These are phyloP conservation scores for Rhea americana DNA, from an alignment of 2,113 vertebrate species.

Conservation along the genomic window DNA sequence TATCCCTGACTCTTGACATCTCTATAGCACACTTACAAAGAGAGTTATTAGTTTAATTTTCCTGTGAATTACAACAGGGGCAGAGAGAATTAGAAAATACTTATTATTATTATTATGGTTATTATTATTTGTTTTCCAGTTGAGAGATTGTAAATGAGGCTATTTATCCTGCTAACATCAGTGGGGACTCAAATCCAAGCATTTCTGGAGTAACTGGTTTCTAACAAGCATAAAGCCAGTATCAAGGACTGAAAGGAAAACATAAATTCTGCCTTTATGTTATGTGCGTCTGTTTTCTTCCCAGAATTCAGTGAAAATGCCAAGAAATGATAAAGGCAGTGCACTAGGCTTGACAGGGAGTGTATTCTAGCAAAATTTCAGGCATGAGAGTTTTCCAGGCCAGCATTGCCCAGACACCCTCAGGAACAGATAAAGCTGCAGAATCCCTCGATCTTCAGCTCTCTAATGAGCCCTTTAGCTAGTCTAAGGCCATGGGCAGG, in stretches of 20 bases:
- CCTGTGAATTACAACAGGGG: slow-evolving; percentile 63
- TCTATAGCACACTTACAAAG: slow-evolving; percentile 28
- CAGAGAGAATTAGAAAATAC: slow-evolving; percentile 49
- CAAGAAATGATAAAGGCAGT: background rate
- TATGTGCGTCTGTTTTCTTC: slow-evolving; percentile 2
- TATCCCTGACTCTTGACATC: slow-evolving; percentile 49
- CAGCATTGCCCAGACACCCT: background rate
- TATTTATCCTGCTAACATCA: slow-evolving; percentile 66
- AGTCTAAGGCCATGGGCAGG: background rate
- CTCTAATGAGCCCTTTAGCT: background rate
- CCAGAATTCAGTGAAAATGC: background rate
- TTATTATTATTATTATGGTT: slow-evolving; percentile 31
- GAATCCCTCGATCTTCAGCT: background rate
- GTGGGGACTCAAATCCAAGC: slow-evolving; percentile 52
- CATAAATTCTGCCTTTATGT: slow-evolving; percentile 43
- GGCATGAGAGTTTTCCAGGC: background rate
- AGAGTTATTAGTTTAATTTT: slow-evolving; percentile 77
- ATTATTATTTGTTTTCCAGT: slow-evolving; percentile 69
- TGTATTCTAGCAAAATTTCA: background rate
- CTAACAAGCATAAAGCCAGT: slow-evolving; percentile 63
- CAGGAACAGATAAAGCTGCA: background rate
- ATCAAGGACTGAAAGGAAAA: slow-evolving; percentile 52
- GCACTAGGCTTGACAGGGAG: background rate
- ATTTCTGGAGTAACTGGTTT: slow-evolving; percentile 65
- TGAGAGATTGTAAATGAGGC: slow-evolving; percentile 67